These are phyloP conservation scores for Torymus aiolomorphi DNA, from an alignment of 2,888 invertebrate species.

Conservation along the genomic window DNA sequence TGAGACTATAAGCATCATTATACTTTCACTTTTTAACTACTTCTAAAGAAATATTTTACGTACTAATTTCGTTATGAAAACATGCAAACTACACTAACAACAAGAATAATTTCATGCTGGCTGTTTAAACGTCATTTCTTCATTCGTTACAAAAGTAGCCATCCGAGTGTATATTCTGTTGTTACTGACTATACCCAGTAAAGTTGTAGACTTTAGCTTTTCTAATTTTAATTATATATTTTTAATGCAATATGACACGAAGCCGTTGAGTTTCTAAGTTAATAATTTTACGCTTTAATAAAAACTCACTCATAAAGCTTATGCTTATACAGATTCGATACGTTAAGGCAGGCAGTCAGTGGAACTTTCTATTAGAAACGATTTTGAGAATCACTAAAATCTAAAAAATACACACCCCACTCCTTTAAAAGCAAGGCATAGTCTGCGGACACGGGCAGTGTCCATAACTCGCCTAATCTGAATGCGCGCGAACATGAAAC, in stretches of 20 bases:
- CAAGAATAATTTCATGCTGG: not conserved
- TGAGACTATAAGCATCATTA: not conserved
- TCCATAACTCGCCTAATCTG: not conserved
- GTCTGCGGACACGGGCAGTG: no score
- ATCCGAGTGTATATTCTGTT: no score
- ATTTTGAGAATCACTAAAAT: not conserved
- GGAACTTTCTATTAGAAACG: conserved; percentile 39
- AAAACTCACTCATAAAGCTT: no score
- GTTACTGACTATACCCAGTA: no score
- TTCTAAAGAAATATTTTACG: conserved; percentile 1
- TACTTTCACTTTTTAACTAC: conserved; percentile 45
- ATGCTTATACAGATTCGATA: no score
- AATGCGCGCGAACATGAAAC: not conserved
- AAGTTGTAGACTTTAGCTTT: no score
- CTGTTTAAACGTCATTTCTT: not conserved
- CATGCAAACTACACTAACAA: not conserved
- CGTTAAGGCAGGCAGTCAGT: no score
- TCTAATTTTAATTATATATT: no score
- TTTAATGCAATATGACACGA: no score
- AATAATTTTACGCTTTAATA: no score
- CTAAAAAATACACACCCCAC: not conserved
- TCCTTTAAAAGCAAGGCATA: not conserved
- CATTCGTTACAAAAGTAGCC: not conserved
- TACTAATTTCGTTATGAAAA: not conserved
- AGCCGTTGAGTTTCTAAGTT: no score